Base-by-base conservation (phyloP, 2,888 invertebrate species). In the Drepana falcataria region DNA sequence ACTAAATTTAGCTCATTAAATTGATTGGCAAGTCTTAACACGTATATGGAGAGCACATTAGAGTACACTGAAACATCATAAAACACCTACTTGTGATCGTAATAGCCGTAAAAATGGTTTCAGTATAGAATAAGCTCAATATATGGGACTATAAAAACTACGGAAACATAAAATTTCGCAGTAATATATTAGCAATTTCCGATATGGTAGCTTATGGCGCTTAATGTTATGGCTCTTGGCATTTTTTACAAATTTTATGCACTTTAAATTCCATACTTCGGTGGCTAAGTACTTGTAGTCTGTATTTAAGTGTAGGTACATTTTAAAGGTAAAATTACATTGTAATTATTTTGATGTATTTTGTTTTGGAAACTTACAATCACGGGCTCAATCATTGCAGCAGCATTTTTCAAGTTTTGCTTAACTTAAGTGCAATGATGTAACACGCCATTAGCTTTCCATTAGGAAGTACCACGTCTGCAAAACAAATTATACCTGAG, bases 1-100 rank as follows among this genome's bases (percentile, higher is more conserved):
- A 21, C 21, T 21, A 21, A 21, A 21, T 21, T 21, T 21, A 21
- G 21, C 21, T 21, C 37, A 37, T 37, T 5, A 4, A 33, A 1
- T 35, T 9, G 48, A 48, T 33, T 48, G 33, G 33, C 7, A 53
- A 33, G 4, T 53, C 53, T 35, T 55, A 56, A 55, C 57, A 57
- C 48, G 60, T 64, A 52, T 54, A 57, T 64, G 59, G 58, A 54
- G 64, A 66, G 64, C 66, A 60, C 65, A 56, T 63, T 59, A 60
- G 56, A 64, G 69, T 63, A 58, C 65, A 54, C 57, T 62, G 59
- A 63, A 68, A 59, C 57, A 61, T 66, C 73, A 63, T 86, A 84
- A 84, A 85, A 83, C 80, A 85, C 81, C 71, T 84, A 81, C 85
- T 85, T 83, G 79, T 79, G 80, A 80, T 79, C 83, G 79, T 81